Evolutionary conservation across 2,888 invertebrate species (phyloP), one percentile per base, ranked within the genome.

Genomic region (Phorcus lineatus): DNA sequence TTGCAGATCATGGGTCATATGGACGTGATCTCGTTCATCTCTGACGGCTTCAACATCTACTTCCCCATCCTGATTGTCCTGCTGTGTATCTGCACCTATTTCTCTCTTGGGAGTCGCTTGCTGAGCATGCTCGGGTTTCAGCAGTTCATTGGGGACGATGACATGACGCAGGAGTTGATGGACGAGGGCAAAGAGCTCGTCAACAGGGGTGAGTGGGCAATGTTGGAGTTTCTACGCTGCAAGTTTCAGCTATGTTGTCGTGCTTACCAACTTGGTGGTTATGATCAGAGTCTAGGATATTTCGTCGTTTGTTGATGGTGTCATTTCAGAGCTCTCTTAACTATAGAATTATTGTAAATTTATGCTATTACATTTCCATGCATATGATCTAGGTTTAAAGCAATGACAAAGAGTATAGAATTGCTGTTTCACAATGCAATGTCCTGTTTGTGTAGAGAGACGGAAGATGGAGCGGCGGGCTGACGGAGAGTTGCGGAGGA

Each of bases 31-130:
- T 96, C 97, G 40, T 97, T 99, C 83, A 97, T 99, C 86, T 97
- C 99, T 0, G 97, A 98, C 93, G 99, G 99, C 11, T 99, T 99
- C 94, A 99, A 99, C 94, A 96, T 99, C 79, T 99, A 99, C 94
- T 98, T 99, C 93, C 99, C 99, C 0, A 99, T 99, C 95, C 95
- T 97, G 82, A 98, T 99, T 92, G 95, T 99, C 81, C 95, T 96
- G 62, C 96, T 99, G 87, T 99, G 99, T 91, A 94, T 97, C 80
- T 97, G 98, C 80, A 99, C 99, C 0, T 98, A 97, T 94, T 97
- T 98, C 92, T 97, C 97, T 88, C 94, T 99, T 66, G 99, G 99
- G 79, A 97, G 97, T 80, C 95, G 98, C 76, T 94, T 98, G 80
- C 94, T 99, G 53, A 97, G 98, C 79, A 95, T 96, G 84, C 95